phyloP scores from a whole-genome alignment of 2,113 vertebrate species.

The Ceratotherium simum region DNA sequence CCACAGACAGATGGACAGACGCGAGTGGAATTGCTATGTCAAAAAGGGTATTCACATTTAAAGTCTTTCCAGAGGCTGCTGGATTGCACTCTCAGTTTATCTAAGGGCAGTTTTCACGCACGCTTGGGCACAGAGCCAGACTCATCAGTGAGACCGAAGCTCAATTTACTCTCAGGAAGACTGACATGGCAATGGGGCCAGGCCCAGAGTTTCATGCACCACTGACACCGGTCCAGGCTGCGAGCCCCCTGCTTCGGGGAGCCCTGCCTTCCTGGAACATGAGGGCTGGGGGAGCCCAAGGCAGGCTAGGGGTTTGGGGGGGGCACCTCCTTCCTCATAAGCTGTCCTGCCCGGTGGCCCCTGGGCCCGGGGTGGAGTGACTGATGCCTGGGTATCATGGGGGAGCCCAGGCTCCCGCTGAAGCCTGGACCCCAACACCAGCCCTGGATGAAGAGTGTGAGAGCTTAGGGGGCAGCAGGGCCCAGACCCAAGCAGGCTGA shows the following conservation, averaged over 20 bases:
- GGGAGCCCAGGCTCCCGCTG: not conserved
- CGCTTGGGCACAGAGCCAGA: not conserved
- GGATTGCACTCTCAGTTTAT: rapidly evolving
- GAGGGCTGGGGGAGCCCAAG: not conserved
- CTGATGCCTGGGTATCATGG: not conserved
- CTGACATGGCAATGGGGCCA: rapidly evolving
- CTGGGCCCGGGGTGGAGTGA: not conserved
- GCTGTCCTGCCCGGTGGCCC: not conserved
- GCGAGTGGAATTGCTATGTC: rapidly evolving
- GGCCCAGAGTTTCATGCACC: not conserved
- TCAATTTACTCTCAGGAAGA: not conserved
- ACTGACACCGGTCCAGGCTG: rapidly evolving
- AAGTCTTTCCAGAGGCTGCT: not conserved
- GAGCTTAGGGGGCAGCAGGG: not conserved
- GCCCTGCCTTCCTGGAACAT: not conserved
- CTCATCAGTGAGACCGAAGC: rapidly evolving
- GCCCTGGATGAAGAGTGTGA: not conserved
- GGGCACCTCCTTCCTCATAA: not conserved
- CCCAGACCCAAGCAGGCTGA: not conserved
- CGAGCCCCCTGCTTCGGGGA: rapidly evolving
- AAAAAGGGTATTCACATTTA: rapidly evolving
- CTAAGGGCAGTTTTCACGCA: rapidly evolving
- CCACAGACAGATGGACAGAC: not conserved
- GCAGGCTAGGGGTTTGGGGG: not conserved
- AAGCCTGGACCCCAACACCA: not conserved